phyloP scores from a whole-genome alignment of 2,113 vertebrate species.

The Thermophis baileyi region DNA sequence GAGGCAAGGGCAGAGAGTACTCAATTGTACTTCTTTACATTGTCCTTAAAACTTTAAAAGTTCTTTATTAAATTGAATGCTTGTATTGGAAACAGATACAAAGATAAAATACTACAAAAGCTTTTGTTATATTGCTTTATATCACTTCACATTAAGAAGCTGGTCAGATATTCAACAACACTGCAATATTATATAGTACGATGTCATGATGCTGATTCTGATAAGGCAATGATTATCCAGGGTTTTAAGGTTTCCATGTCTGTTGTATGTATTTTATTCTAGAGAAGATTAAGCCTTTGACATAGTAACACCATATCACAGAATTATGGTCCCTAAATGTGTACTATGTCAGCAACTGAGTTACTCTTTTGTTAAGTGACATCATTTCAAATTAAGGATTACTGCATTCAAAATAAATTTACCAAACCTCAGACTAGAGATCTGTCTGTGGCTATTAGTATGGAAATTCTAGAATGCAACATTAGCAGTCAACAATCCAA shows the following conservation, averaged over 20 bases:
- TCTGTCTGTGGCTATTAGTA: accelerated
- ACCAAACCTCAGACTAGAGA: background rate
- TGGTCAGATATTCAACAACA: background rate
- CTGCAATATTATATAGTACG: background rate
- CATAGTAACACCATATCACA: background rate
- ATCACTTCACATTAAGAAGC: background rate
- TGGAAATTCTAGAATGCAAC: accelerated
- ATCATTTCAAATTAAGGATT: background rate
- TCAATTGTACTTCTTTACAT: background rate
- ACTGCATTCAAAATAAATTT: background rate
- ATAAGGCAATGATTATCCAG: background rate
- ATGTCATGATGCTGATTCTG: background rate
- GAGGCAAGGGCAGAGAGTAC: background rate
- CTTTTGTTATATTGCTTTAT: background rate
- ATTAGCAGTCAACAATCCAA: accelerated
- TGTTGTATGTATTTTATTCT: background rate
- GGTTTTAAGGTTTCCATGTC: background rate
- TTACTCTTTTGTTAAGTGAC: background rate
- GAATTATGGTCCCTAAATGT: background rate
- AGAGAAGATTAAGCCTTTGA: background rate
- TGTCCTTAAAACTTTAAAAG: background rate
- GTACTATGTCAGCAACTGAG: background rate
- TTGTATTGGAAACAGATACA: background rate
- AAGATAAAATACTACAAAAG: background rate
- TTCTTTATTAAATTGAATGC: background rate